Evolutionary conservation across 2,113 vertebrate species (phyloP), one percentile per base, ranked within the genome.

Genomic region (Archocentrus centrarchus): DNA sequence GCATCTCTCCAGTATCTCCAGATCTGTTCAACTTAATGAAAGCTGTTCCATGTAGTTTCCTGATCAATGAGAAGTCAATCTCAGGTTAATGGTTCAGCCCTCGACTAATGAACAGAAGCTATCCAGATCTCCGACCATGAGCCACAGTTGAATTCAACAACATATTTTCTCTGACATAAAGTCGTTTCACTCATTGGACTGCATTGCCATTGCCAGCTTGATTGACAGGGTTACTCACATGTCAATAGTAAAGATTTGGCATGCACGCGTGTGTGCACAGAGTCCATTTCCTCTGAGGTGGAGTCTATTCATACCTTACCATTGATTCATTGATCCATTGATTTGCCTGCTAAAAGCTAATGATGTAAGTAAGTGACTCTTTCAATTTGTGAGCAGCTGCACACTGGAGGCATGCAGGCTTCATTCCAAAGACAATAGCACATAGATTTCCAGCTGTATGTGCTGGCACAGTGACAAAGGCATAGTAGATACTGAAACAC

Each of bases 281-380:
- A 94, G 91, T 93, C 87, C 88, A 94, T 94, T 95, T 95, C 93
- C 93, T 93, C 86, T 11, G 62, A 85, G 90, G 86, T 57, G 24
- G 86, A 95, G 91, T 93, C 89, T 88, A 93, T 95, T 95, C 94
- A 90, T 94, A 93, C 93, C 91, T 95, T 93, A 90, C 82, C 89
- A 96, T 94, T 93, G 94, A 95, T 93, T 93, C 90, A 95, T 95
- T 94, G 95, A 96, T 95, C 91, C 91, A 96, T 95, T 96, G 96
- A 96, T 93, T 94, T 79, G 89, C 84, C 84, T 79, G 92, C 93
- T 95, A 94, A 95, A 95, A 96, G 94, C 93, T 96, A 96, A 96
- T 95, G 94, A 95, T 94, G 91, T 92, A 92, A 93, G 92, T 95
- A 95, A 96, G 94, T 94, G 95, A 94, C 89, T 93, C 88, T 90